Base-by-base conservation (phyloP, 2,888 invertebrate species). In the Heteromurus nitidus region DNA sequence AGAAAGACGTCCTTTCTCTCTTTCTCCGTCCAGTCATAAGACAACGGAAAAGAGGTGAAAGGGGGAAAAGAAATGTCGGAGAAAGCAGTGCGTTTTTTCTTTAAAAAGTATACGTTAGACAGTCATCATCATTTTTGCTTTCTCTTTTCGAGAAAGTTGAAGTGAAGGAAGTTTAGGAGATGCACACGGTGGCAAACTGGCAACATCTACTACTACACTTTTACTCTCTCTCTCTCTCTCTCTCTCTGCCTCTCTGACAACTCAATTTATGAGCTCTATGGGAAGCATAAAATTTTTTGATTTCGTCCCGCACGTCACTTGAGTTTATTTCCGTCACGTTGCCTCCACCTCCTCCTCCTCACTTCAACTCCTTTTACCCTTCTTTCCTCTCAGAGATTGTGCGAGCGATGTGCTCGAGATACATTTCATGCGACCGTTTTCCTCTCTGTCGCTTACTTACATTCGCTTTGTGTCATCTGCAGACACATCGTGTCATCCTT, bases 191-290 rank as follows among this genome's bases (percentile, higher is more conserved):
- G 36, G 36, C 13, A 9, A 36, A 9, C 7, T 36, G 36, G 36
- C n/a, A 36, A 36, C 36, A 36, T 36, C 5, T 36, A 5, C 13
- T n/a, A n/a, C 13, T 36, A 9, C 36, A 18, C 68, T 28, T 28
- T n/a, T 16, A 26, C 20, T 68, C 16, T 22, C 22, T 16, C 65
- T 50, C 50, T 28, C 50, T 47, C 36, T 55, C 55, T 18, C 31
- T 67, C 67, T 44, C 70, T 79, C 28, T 55, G 47, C 50, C 24
- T 28, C 28, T 62, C 24, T 82, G 76, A 81, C 81, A 76, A 81
- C 76, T 75, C 81, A 76, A 81, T 81, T 81, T 81, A 81, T 81
- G 81, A 74, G 81, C 75, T 81, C 58, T 75, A 72, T 65, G 81
- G 70, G 76, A 65, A 76, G 76, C 75, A 76, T 81, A 81, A 81